Conservation (phyloP, 2,888 invertebrate genomes). For the Pilophorus perplexus region DNA sequence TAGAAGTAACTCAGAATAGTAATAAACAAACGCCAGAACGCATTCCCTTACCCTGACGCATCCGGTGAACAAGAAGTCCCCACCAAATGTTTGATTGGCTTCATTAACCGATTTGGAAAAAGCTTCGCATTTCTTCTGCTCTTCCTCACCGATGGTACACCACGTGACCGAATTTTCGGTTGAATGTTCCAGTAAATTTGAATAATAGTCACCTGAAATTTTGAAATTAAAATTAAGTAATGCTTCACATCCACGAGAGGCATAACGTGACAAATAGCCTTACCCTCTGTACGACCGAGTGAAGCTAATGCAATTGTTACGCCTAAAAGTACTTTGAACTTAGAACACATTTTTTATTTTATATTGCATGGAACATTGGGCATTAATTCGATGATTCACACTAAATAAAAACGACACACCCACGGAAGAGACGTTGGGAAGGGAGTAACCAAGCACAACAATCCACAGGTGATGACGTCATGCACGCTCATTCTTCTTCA, state of each 20-base stretch:
- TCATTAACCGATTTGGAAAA: constrained; percentile 66
- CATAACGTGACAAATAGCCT: too few species aligned
- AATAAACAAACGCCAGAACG: too few species aligned
- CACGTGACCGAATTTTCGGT: constrained; percentile 55
- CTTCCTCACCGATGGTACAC: constrained; percentile 79
- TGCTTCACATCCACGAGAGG: too few species aligned
- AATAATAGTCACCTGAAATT: constrained; percentile 31
- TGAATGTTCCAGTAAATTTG: constrained; percentile 2
- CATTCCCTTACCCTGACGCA: constrained; percentile 66
- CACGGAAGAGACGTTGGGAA: neutral
- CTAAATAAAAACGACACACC: constrained; percentile 12
- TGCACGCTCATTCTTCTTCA: too few species aligned
- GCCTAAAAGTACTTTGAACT: too few species aligned
- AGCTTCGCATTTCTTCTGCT: constrained; percentile 78
- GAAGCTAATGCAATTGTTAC: too few species aligned
- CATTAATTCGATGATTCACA: neutral
- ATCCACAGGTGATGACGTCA: neutral
- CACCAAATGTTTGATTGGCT: constrained; percentile 64
- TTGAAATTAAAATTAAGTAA: neutral
- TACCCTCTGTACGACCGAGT: too few species aligned
- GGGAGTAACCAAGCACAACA: neutral
- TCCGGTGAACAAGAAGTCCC: constrained; percentile 62
- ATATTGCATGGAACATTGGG: neutral
- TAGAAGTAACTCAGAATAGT: too few species aligned
- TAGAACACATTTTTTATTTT: too few species aligned